Base-by-base conservation (phyloP, 2,797 vertebrate genomes). In the Eleutherodactylus coqui region DNA sequence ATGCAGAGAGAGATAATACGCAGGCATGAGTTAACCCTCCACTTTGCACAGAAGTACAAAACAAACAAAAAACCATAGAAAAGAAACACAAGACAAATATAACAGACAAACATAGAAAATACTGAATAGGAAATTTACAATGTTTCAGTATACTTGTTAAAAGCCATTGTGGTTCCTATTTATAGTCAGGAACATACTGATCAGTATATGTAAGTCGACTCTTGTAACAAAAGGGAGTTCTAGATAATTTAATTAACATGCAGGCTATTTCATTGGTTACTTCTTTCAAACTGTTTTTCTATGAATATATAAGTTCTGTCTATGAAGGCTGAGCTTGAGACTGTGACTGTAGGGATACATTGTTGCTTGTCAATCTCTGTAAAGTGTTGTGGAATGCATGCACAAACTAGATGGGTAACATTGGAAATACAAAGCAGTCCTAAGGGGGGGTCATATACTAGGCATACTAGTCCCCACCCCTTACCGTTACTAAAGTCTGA, bases 1-100 rank as follows among this genome's bases (percentile, higher is more conserved):
- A 85, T 79, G 76, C 83, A 69, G 75, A 79, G 83, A 69, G 36
- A 47, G 83, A 85, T 85, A 85, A 85, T 77, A 16, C 45, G 38
- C 34, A 79, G 49, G 45, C 62, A 72, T 72, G 49, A 79, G 67
- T 79, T 53, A 70, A 85, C 49, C 49, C 43, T 53, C 75, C 45
- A 27, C 32, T 53, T 13, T 43, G 83, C 45, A 77, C 75, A 70
- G 32, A 55, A 70, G 53, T 60, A 55, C 49, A 85, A 79, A 85
- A 79, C 76, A 79, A 85, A 79, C 60, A 79, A 67, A 80, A 60
- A 47, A 34, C 16, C 29, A 47, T 21, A 34, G 43, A 81, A 51
- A 47, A 34, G 62, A 51, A 32, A 19, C 79, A 16, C 24, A 5
- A 51, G 45, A 49, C 19, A 13, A 32, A 67, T 60, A 13, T 8